These are phyloP conservation scores for Erpornis zantholeuca DNA, from an alignment of 2,113 vertebrate species.

Conservation along the genomic window DNA sequence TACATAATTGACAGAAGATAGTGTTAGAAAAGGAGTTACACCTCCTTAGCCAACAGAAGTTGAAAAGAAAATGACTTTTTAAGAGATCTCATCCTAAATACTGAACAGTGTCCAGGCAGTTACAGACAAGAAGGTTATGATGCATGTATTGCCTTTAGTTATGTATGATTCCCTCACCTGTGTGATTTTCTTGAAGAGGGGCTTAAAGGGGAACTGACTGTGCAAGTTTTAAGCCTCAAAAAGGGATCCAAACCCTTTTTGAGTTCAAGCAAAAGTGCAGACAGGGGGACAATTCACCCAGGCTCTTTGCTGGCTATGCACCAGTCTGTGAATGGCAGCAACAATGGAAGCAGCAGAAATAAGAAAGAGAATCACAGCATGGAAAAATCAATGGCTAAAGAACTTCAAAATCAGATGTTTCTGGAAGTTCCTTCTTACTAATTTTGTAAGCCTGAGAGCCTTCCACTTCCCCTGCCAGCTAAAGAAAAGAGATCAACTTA, in stretches of 20 bases:
- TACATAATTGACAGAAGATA: not conserved
- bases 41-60: not conserved
- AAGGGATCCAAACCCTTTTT: not conserved
- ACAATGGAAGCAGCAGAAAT: not conserved
- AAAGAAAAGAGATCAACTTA: not conserved
- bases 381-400: conserved; percentile 1
- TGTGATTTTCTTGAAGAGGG: not conserved
- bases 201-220: not conserved
- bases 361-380: not conserved
- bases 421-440: not conserved
- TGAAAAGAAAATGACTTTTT: not conserved
- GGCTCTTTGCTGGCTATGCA: not conserved
- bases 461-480: not conserved
- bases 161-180: not conserved
- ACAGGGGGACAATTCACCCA: not conserved
- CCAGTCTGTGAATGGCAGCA: not conserved
- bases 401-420: not conserved
- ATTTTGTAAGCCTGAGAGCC: not conserved
- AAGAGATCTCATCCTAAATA: not conserved
- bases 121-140: not conserved
- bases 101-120: not conserved
- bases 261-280: not conserved
- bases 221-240: not conserved
- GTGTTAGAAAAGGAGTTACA: not conserved
- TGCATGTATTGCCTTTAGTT: not conserved